Evolutionary conservation across 2,113 vertebrate genomes (phyloP).

Genomic region (Notarius quadriscutis): DNA sequence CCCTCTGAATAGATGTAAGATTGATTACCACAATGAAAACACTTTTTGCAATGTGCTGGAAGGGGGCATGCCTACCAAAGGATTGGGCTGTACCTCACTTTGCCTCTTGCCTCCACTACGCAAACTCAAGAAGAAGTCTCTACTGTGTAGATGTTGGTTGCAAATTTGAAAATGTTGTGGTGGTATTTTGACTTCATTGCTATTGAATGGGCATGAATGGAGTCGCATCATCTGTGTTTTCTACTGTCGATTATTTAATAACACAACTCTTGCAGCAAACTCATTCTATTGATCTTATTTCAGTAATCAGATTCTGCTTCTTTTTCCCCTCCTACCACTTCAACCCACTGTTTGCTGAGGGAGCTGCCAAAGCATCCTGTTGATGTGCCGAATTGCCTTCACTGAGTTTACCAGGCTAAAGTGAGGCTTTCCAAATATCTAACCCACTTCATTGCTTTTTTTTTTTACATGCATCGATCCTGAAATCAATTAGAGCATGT

Average conservation of each 20-base stretch:
- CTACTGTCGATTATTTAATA: background rate
- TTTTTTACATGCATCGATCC: slow-evolving; percentile 31
- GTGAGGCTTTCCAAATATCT: background rate
- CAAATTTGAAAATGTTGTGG: too few species aligned
- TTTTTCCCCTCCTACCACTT: background rate
- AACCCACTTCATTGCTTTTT: slow-evolving; percentile 6
- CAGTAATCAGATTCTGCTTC: background rate
- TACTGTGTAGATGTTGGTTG: too few species aligned
- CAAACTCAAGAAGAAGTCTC: too few species aligned
- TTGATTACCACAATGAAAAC: too few species aligned
- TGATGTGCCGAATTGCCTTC: background rate
- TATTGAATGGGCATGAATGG: too few species aligned
- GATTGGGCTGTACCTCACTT: too few species aligned
- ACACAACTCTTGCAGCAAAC: background rate
- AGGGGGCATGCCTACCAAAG: too few species aligned
- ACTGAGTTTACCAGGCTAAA: slow-evolving; percentile 3
- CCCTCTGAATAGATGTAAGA: too few species aligned
- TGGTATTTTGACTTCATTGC: too few species aligned
- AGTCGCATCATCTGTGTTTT: too few species aligned
- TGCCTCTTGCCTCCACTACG: too few species aligned
- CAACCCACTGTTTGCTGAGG: background rate
- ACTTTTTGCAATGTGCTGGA: too few species aligned
- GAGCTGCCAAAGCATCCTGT: background rate
- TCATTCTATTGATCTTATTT: background rate
- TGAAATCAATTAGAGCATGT: slow-evolving; percentile 45